Evolutionary conservation across 2,888 invertebrate species (phyloP).

Genomic region (Schrankia costaestrigalis): DNA sequence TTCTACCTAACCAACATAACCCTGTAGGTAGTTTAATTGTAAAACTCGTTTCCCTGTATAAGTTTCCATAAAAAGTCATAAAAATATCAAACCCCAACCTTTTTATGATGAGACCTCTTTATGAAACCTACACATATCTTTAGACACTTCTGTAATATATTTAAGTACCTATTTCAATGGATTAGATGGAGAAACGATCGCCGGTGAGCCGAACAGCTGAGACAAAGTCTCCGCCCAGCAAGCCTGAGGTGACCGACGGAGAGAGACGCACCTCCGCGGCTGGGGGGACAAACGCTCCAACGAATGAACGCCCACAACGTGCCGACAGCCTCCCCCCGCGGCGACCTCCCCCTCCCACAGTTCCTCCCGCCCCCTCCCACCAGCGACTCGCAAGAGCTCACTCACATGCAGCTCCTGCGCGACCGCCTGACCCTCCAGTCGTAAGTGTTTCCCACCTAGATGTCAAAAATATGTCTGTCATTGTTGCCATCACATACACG

Average conservation of each 20-base stretch:
- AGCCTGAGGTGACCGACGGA: constrained; percentile 36
- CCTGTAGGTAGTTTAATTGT: too few species aligned
- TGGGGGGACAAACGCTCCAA: constrained; percentile 1
- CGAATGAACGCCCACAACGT: constrained; percentile 13
- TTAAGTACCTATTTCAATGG: neutral
- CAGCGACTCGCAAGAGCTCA: constrained; percentile 56
- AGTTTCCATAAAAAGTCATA: too few species aligned
- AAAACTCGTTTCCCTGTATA: too few species aligned
- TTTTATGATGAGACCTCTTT: too few species aligned
- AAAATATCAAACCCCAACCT: too few species aligned
- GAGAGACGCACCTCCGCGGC: constrained; percentile 19
- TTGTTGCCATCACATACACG: too few species aligned
- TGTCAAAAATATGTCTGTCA: too few species aligned
- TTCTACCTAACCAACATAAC: too few species aligned
- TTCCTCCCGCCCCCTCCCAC: constrained; percentile 36
- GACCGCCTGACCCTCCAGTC: constrained; percentile 52
- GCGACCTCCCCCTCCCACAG: constrained; percentile 27
- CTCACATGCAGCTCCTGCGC: constrained; percentile 52
- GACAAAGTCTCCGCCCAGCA: constrained; percentile 25
- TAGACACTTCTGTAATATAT: neutral
- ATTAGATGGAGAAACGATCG: constrained; percentile 46
- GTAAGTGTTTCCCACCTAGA: constrained; percentile 36
- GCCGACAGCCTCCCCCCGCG: constrained; percentile 44
- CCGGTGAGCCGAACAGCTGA: constrained; percentile 40
- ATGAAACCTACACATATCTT: too few species aligned